Percentiles rank a stretch among this genome's conserved stretches.
Evolutionary conservation across 2,113 vertebrate species (phyloP).

Genomic region (Pangasianodon gigas): DNA sequence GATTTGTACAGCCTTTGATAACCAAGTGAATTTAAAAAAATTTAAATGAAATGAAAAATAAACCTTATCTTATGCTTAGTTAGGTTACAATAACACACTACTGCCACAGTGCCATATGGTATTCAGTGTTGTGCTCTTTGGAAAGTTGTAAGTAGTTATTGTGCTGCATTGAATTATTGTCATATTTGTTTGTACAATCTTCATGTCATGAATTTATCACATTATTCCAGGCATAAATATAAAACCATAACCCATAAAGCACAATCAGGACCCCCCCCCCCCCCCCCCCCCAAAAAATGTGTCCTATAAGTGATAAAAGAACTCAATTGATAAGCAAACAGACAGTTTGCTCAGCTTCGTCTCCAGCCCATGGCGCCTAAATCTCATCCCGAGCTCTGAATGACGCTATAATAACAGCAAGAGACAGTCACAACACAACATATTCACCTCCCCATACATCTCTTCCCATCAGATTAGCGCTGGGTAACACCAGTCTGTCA

Average conservation of each 20-base stretch:
- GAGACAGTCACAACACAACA: conserved; percentile 51
- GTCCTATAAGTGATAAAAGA: conserved; percentile 27
- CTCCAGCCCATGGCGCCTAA: conserved; percentile 26
- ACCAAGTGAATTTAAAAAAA: not conserved
- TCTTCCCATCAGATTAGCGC: conserved; percentile 71
- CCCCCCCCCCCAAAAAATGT: not conserved
- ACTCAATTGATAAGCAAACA: conserved; percentile 33
- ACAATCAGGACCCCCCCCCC: not conserved
- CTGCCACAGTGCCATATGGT: not conserved
- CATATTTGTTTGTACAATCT: not conserved
- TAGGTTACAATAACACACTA: not conserved
- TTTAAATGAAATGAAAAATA: not conserved
- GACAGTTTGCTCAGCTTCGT: conserved; percentile 20
- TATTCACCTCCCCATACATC: conserved; percentile 66
- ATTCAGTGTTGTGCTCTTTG: not conserved
- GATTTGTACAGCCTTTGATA: not conserved
- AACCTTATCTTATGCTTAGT: not conserved
- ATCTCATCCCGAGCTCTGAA: conserved; percentile 34
- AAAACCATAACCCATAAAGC: not conserved
- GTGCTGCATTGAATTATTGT: not conserved
- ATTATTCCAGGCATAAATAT: not conserved
- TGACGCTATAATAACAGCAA: conserved; percentile 42
- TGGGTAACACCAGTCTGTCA: conserved; percentile 69
- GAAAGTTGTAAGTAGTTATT: not conserved
- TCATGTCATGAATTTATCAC: not conserved